phyloP scores from a whole-genome alignment of 2,797 vertebrate species.

The Smutsia temminckii region DNA sequence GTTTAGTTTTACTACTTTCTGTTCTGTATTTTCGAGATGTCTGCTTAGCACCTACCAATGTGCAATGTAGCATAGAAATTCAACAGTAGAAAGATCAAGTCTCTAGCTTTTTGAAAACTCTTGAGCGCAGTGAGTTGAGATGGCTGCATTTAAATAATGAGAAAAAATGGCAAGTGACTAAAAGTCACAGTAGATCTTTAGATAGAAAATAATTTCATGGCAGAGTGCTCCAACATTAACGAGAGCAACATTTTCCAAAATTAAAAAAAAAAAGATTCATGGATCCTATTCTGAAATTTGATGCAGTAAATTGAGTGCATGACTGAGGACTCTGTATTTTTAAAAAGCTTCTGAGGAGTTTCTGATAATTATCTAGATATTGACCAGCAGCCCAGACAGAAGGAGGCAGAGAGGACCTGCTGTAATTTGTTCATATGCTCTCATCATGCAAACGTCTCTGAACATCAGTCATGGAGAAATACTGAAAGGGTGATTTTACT shows the following conservation, averaged over 20 bases:
- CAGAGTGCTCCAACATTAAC: not conserved
- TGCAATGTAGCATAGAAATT: not conserved
- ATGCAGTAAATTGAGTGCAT: not conserved
- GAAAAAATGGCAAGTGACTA: not conserved
- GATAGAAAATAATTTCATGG: constrained; percentile 40
- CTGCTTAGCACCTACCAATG: not conserved
- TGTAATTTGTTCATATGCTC: not conserved
- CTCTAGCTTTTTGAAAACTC: constrained; percentile 12
- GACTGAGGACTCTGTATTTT: not conserved
- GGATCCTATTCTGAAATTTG: not conserved
- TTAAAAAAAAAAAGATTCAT: not conserved
- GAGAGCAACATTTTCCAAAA: constrained; percentile 22
- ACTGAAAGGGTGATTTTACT: not conserved
- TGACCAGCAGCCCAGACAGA: not conserved
- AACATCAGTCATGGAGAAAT: not conserved
- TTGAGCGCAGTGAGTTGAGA: not conserved
- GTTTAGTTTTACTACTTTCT: not conserved
- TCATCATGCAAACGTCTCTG: not conserved
- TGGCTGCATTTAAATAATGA: not conserved
- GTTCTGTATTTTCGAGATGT: not conserved
- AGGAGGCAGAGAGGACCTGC: not conserved
- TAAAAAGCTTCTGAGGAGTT: not conserved
- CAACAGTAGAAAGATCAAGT: not conserved
- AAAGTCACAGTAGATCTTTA: not conserved
- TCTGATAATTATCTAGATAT: not conserved